Evolutionary conservation across 2,888 invertebrate genomes (phyloP).

Genomic region (Dasysyrphus tricinctus): DNA sequence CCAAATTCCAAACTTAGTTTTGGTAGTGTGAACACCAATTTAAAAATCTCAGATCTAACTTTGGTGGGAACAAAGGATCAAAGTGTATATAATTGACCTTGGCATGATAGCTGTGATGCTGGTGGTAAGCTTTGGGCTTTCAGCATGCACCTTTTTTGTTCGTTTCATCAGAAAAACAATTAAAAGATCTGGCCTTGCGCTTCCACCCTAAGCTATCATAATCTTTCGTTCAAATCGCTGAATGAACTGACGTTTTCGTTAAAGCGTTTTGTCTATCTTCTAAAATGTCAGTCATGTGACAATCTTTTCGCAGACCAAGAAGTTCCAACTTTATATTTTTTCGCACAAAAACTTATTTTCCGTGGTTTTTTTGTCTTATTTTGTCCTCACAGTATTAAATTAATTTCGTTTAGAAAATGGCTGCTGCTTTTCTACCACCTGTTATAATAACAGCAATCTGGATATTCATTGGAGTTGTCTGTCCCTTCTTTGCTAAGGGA

Average conservation of each 20-base stretch:
- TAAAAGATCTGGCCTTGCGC: not conserved
- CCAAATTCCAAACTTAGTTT: too few relatives aligned
- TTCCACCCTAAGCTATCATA: conserved; percentile 13
- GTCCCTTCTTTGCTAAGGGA: conserved; percentile 82
- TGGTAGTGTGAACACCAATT: too few relatives aligned
- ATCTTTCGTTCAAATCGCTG: conserved; percentile 41
- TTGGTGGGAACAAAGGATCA: too few relatives aligned
- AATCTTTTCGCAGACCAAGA: conserved; percentile 60
- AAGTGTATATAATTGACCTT: too few relatives aligned
- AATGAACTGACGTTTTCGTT: conserved; percentile 58
- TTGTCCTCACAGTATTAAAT: conserved; percentile 56
- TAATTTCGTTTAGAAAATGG: conserved; percentile 78
- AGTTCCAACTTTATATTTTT: conserved; percentile 29
- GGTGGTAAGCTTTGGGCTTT: too few relatives aligned
- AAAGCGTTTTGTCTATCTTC: conserved; percentile 34
- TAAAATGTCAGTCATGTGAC: conserved; percentile 70
- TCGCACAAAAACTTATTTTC: conserved; percentile 44
- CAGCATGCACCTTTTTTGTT: too few relatives aligned
- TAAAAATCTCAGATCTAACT: too few relatives aligned
- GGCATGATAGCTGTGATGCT: too few relatives aligned
- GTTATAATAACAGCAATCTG: conserved; percentile 80
- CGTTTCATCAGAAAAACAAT: too few relatives aligned
- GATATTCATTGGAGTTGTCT: conserved; percentile 81
- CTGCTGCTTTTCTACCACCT: conserved; percentile 80
- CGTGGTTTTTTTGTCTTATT: conserved; percentile 18